Base-by-base conservation (phyloP, 2,888 invertebrate species). In the Bombylius major region DNA sequence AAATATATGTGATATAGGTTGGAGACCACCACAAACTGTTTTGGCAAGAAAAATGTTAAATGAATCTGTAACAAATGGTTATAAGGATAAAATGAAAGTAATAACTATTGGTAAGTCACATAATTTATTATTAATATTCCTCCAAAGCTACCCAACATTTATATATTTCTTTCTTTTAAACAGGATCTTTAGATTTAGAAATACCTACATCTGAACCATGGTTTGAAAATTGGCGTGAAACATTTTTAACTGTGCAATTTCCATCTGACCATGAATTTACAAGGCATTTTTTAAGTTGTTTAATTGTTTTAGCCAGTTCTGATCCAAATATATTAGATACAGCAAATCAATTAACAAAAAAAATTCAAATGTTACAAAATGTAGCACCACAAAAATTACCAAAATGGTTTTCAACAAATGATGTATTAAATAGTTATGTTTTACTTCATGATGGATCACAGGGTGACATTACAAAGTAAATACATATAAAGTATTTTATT, bases 241-340 rank as follows among this genome's bases (percentile, higher is more conserved):
- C 87, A 36, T 96, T 96, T 73, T 77, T 94, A 49, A 84, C 87
- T 67, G 84, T 92, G 58, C 86, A 91, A 69, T 89, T 87, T 70
- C 89, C 90, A 23, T 87, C 89, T 5, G 97, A 98, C 69, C 97
- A 98, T 77, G 99, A 99, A 75, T 98, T 94, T 69, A 88, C 94
- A 0, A 89, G 89, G 67, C 92, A 93, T 72, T 87, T 88, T 67
- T 70, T 92, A 54, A 87, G 87, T 13, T 92, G 92, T 70, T 81
- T 91, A 66, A 79, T 91, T 65, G 84, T 88, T 13, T 79, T 84
- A 31, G 83, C 86, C 32, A 82, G 86, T 42, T 75, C 78, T 42
- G 89, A 89, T 71, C 80, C 83, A 1, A 83, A 84, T 76, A 88
- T 94, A 7, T 73, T 92, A 58, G 91, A 91, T 62, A 84, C 86